These are phyloP conservation scores for Volucella zonaria DNA, from an alignment of 2,888 invertebrate genomes.

Conservation along the genomic window DNA sequence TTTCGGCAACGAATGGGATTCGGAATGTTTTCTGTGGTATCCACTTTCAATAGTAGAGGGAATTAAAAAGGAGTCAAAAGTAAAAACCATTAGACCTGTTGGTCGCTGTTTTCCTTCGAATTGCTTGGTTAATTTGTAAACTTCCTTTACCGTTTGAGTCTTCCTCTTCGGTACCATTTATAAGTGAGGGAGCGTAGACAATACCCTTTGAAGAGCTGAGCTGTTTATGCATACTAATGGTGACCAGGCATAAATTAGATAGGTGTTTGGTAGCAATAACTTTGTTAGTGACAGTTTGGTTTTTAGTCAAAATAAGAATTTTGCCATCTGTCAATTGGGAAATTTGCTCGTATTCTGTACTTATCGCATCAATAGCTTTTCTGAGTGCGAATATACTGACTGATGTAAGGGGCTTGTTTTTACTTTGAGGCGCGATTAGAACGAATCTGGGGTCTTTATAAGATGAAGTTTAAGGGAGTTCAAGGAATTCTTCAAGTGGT, in stretches of 20 bases:
- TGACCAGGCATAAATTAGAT: background rate
- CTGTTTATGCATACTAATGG: background rate
- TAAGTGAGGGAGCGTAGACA: background rate
- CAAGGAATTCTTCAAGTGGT: too few species aligned
- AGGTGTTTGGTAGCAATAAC: slow-evolving; percentile 4
- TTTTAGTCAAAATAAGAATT: slow-evolving; percentile 10
- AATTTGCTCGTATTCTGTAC: slow-evolving; percentile 15
- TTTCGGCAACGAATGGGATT: slow-evolving; percentile 10
- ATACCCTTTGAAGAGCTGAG: background rate
- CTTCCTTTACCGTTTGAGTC: background rate
- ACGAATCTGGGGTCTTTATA: too few species aligned
- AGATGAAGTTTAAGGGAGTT: too few species aligned
- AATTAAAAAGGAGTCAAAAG: too few species aligned
- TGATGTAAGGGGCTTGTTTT: too few species aligned
- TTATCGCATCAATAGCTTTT: slow-evolving; percentile 23
- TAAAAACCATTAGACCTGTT: slow-evolving; percentile 9
- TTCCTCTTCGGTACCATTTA: background rate
- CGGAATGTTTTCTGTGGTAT: background rate
- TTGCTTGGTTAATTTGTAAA: slow-evolving; percentile 4
- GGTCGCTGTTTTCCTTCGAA: background rate
- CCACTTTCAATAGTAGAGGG: slow-evolving; percentile 10
- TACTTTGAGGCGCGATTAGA: background rate
- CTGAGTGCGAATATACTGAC: slow-evolving; percentile 5
- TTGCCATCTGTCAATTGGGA: slow-evolving; percentile 24
- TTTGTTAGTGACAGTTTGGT: background rate